Conservation (phyloP, 2,113 vertebrate genomes). For the Sminthopsis crassicaudata region DNA sequence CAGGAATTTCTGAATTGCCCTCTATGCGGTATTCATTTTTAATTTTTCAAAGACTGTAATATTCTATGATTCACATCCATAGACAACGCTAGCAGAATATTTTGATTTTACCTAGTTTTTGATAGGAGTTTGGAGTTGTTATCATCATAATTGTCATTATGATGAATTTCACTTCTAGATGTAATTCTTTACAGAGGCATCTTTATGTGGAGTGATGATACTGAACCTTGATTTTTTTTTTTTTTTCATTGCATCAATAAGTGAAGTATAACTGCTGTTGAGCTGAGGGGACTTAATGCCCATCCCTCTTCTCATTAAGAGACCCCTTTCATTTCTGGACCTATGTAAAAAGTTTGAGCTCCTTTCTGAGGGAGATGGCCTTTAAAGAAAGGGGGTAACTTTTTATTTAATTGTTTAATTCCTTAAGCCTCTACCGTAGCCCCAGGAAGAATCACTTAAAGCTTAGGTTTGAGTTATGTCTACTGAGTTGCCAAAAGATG, state of each 20-base stretch:
- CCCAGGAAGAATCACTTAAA: not conserved
- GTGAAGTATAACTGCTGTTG: not conserved
- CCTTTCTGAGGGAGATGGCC: not conserved
- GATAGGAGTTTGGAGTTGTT: not conserved
- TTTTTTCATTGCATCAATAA: not conserved
- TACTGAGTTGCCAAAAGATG: not conserved
- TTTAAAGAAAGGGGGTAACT: not conserved
- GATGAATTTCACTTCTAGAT: not conserved
- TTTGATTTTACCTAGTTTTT: not conserved
- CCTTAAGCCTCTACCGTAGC: not conserved
- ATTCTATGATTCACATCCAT: not conserved
- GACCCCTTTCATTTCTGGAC: not conserved
- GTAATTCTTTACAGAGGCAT: not conserved
- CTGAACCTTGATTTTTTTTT: slow-evolving; percentile 6
- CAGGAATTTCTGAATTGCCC: not conserved
- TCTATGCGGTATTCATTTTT: not conserved
- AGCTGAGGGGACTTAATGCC: not conserved
- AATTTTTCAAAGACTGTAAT: not conserved
- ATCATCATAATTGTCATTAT: not conserved
- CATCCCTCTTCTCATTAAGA: not conserved
- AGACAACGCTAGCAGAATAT: not conserved
- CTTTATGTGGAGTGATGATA: not conserved
- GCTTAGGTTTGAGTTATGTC: not conserved
- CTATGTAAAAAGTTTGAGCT: not conserved
- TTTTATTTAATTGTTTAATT: not conserved